Base-by-base conservation (phyloP, 2,888 invertebrate genomes). In the Meganola albula region DNA sequence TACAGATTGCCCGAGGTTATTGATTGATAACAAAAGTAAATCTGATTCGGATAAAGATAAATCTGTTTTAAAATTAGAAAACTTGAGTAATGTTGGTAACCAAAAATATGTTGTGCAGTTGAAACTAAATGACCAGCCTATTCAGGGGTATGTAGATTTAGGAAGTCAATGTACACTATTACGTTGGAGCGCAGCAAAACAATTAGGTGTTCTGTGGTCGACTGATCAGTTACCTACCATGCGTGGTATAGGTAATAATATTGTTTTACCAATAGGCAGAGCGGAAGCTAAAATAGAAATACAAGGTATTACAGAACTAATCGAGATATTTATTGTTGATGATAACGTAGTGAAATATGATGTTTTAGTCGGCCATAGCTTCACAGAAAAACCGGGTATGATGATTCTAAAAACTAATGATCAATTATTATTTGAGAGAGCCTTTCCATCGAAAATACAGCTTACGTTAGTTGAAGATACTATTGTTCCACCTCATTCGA, bases 101-200 rank as follows among this genome's bases (percentile, higher is more conserved):
- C 4, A 16, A 7, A 37, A 37, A 16, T 37, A 37, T 9, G 6
- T 28, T 0, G n/a, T 26, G 2, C 1, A 12, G 3, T 6, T 37
- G 8, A 18, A 9, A n/a, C 4, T 37, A 1, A 37, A 37, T 22
- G 24, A 12, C 0, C 14, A 25, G 4, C 6, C 16, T 1, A 9
- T 25, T 4, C 5, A 8, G 9, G 37, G 28, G 1, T 37, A 29
- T 9, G 18, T 37, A n/a, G 37, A 37, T 13, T 26, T 37, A 10
- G 37, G 37, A n/a, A 37, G 37, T 16, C 36, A 36, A 11, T 36
- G 31, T 21, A 36, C 31, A 4, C 21, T 36, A 7, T n/a, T 36
- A 11, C 31, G 27, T 4, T 7, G 6, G 10, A 36, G 31, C 9
- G 24, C 13, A 2, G 31, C 31, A 1, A n/a, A 4, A 5, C 31